These are phyloP conservation scores for Melieria crassipennis DNA, from an alignment of 2,888 invertebrate genomes.

Conservation along the genomic window DNA sequence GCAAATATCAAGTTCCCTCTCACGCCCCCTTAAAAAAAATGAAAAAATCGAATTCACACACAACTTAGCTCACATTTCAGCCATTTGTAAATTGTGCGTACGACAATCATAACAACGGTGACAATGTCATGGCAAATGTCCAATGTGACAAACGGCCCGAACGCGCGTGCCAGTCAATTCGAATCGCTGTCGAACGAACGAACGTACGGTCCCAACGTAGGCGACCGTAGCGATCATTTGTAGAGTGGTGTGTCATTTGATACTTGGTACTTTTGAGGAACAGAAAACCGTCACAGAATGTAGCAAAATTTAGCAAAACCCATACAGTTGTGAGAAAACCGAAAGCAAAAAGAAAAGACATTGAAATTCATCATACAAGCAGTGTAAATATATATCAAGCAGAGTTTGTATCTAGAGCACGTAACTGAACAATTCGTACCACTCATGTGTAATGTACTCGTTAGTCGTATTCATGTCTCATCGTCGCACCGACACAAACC, in stretches of 20 bases:
- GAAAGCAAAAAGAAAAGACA: not conserved
- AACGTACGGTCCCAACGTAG: not conserved
- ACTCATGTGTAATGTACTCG: too few species aligned
- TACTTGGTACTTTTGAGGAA: slow-evolving; percentile 57
- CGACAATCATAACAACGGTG: not conserved
- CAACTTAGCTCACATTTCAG: not conserved
- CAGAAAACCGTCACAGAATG: slow-evolving; percentile 11
- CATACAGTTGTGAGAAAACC: not conserved
- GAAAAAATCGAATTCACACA: slow-evolving; percentile 5
- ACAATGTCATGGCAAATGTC: not conserved
- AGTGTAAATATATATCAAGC: too few species aligned
- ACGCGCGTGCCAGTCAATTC: too few species aligned
- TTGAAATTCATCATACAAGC: too few species aligned
- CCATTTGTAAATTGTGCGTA: not conserved
- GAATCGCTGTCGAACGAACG: too few species aligned
- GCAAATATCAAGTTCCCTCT: too few species aligned
- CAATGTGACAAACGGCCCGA: not conserved
- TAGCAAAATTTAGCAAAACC: not conserved
- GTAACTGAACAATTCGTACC: too few species aligned
- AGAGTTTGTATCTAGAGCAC: too few species aligned
- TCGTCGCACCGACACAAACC: not conserved
- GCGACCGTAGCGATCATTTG: not conserved
- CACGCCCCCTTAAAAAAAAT: too few species aligned
- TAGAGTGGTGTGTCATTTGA: slow-evolving; percentile 50
- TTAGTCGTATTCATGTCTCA: slow-evolving; percentile 7